phyloP scores from a whole-genome alignment of 2,797 vertebrate species.

The Anabas testudineus region DNA sequence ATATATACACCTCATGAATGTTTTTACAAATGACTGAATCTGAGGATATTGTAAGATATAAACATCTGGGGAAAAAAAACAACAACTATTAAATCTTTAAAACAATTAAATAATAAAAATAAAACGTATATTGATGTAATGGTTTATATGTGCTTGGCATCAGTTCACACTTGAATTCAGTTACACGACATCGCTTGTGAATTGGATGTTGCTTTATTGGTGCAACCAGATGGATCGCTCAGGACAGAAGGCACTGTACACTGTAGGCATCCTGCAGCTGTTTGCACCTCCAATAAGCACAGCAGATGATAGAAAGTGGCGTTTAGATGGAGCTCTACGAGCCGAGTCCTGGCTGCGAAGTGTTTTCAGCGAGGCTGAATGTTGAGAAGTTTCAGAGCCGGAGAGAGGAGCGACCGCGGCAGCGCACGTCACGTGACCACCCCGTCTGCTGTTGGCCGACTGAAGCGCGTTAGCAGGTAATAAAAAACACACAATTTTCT shows the following conservation, averaged over 20 bases:
- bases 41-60: conserved; percentile 81
- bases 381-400: conserved; percentile 34
- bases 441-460: conserved; percentile 85
- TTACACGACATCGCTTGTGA: background rate
- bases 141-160: conserved; percentile 1
- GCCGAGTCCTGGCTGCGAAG: accelerated
- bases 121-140: conserved; percentile 83
- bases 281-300: background rate
- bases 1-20: conserved; percentile 85
- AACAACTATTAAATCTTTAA: conserved; percentile 79
- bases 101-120: conserved; percentile 79
- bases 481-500: conserved; percentile 74
- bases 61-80: conserved; percentile 72
- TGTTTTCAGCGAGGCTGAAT: too few species aligned
- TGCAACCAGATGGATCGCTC: background rate
- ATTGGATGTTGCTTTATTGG: background rate
- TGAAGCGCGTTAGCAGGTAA: conserved; percentile 88
- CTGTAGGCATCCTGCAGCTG: too few species aligned
- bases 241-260: too few species aligned
- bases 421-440: conserved; percentile 84
- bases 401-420: conserved; percentile 69
- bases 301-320: background rate
- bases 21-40: conserved; percentile 86
- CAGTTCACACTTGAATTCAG: background rate
- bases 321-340: accelerated